A percentile compares a stretch with the other conserved stretches of the same genome.
Evolutionary conservation across 2,113 vertebrate species (phyloP).

Genomic region (Chloebia gouldiae): DNA sequence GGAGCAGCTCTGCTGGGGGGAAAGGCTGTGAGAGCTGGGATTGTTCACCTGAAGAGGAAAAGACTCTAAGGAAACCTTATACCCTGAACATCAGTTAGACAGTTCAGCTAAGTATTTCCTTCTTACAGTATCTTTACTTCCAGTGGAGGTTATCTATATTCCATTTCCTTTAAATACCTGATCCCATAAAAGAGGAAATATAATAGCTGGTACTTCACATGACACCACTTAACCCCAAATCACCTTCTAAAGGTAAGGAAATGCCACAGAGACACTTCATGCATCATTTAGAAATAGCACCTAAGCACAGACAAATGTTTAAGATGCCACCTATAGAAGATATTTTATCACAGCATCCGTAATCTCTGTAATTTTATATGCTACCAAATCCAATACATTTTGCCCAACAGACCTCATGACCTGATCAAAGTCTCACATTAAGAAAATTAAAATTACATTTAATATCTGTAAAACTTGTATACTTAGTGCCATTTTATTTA

Average conservation of each 20-base stretch:
- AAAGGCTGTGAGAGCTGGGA: background rate
- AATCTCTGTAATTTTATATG: background rate
- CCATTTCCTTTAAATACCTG: background rate
- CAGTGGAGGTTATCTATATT: background rate
- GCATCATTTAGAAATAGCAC: conserved; percentile 7
- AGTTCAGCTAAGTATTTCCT: background rate
- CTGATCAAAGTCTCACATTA: background rate
- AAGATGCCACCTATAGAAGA: background rate
- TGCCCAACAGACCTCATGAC: background rate
- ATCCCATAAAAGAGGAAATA: background rate
- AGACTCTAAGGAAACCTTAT: background rate
- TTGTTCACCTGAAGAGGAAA: background rate
- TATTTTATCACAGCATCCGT: background rate
- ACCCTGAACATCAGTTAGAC: background rate
- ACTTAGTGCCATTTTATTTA: background rate
- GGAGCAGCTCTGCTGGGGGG: background rate
- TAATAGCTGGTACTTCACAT: background rate
- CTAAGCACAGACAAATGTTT: background rate
- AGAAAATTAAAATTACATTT: background rate
- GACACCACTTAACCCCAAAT: conserved; percentile 1
- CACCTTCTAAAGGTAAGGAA: background rate
- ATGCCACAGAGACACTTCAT: background rate
- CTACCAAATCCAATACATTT: background rate
- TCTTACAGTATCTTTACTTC: background rate
- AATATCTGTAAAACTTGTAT: background rate